Evolutionary conservation across 2,888 invertebrate species (phyloP), one percentile per base, ranked within the genome.

Genomic region (Ischnus inquisitorius): DNA sequence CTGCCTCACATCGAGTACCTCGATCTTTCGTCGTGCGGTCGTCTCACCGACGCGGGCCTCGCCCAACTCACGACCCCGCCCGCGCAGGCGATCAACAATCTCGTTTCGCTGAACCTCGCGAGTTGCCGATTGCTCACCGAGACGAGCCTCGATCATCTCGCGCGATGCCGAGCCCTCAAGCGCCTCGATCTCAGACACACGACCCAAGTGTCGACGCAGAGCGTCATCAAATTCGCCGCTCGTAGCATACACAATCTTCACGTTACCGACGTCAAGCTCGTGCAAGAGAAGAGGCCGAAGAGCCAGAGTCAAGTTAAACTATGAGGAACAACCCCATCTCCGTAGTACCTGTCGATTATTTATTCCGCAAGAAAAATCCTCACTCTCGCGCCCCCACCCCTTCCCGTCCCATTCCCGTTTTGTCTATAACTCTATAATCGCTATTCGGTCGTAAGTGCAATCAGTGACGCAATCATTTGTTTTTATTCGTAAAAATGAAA

Each of bases 41-140:
- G 98, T 28, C 95, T 98, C 54, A 97, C 98, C 0, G 98, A 98
- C 93, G 97, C 98, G 12, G 98, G 98, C 65, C 97, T 98, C 68
- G 97, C 98, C 34, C 97, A 98, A 93, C 94, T 98, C 62, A 97
- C 97, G 72, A 96, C 97, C 83, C 95, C 96, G 41, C 96, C 97
- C 83, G 96, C 96, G n/a, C 92, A 94, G 16, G 95, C 95, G 3
- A 93, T 95, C 10, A 94, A 94, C 62, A 96, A 96, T 28, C 94
- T 98, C 85, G 95, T 95, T 83, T 96, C 96, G 85, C 94, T 98
- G 46, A 97, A 98, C 93, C 94, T 98, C 88, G 97, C 97, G 77
- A 97, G 97, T 87, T 97, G 98, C 93, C 96, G 97, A 75, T 94
- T 97, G 89, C 95, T 98, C 54, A 97, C 98, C 0, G 98, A 98